These are phyloP conservation scores for Melanogrammus aeglefinus DNA, from an alignment of 2,797 vertebrate species.

Conservation along the genomic window DNA sequence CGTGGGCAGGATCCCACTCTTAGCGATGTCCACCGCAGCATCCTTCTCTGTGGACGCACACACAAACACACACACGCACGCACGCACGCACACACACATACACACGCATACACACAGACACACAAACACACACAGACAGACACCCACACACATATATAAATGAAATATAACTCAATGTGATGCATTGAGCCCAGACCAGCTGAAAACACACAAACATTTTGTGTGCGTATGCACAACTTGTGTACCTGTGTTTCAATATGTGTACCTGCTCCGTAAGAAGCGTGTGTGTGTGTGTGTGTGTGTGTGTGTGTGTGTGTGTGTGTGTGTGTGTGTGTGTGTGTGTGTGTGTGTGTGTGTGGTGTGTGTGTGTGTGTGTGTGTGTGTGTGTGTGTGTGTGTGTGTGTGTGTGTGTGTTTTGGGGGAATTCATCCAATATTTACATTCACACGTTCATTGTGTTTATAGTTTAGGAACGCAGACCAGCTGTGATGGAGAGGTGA, in stretches of 20 bases:
- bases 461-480: too few relatives aligned
- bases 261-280: conserved; percentile 8
- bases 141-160: too few relatives aligned
- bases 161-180: too few relatives aligned
- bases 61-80: background rate
- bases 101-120: too few relatives aligned
- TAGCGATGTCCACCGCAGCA: conserved; percentile 68
- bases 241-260: background rate
- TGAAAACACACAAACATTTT: too few relatives aligned
- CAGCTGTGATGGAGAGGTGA: too few relatives aligned
- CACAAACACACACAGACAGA: background rate
- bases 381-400: conserved; percentile 3
- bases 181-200: too few relatives aligned
- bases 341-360: conserved; percentile 5
- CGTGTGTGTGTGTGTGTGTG: conserved; percentile 3
- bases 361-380: too few relatives aligned
- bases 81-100: background rate
- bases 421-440: background rate
- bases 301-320: conserved; percentile 8
- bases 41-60: conserved; percentile 71
- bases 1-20: conserved; percentile 74
- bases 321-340: conserved; percentile 9
- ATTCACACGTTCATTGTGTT: background rate
- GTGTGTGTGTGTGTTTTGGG: conserved; percentile 11
- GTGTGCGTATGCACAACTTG: background rate